These are phyloP conservation scores for Timema podura DNA, from an alignment of 2,888 invertebrate species.

Conservation along the genomic window DNA sequence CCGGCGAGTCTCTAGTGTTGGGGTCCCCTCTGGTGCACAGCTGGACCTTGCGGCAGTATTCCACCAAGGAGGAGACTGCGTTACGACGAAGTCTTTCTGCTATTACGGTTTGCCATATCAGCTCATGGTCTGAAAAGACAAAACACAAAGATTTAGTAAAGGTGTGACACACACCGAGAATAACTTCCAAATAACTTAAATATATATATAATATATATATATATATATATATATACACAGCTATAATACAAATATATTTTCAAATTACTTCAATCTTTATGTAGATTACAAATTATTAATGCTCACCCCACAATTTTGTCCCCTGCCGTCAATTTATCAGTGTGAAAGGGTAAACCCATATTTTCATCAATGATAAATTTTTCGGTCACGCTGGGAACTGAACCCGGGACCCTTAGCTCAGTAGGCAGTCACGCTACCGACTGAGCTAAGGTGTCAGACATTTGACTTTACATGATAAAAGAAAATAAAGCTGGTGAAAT, in stretches of 20 bases:
- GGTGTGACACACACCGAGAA: slow-evolving; percentile 21
- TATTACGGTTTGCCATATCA: slow-evolving; percentile 59
- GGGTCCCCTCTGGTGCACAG: slow-evolving; percentile 28
- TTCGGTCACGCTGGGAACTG: too few relatives aligned
- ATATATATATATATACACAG: slow-evolving; percentile 3
- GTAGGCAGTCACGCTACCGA: too few relatives aligned
- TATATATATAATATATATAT: slow-evolving; percentile 23
- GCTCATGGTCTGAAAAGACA: slow-evolving; percentile 54
- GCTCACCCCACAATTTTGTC: too few relatives aligned
- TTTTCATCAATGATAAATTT: too few relatives aligned
- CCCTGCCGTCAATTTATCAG: too few relatives aligned
- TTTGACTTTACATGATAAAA: too few relatives aligned
- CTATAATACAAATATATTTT: slow-evolving; percentile 13
- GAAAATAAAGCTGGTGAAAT: too few relatives aligned
- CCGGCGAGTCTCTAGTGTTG: neutral
- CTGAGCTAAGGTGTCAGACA: too few relatives aligned
- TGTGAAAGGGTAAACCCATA: too few relatives aligned
- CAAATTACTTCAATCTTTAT: neutral
- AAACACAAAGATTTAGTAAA: slow-evolving; percentile 11
- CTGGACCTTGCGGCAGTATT: slow-evolving; percentile 31
- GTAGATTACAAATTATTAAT: neutral
- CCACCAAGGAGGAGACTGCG: slow-evolving; percentile 33
- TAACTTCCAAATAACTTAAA: slow-evolving; percentile 20
- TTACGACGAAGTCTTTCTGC: slow-evolving; percentile 51
- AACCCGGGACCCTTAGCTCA: too few relatives aligned